Evolutionary conservation across 1,140 invertebrate genomes (phyloP).

Genomic region (Gryllus bimaculatus): DNA sequence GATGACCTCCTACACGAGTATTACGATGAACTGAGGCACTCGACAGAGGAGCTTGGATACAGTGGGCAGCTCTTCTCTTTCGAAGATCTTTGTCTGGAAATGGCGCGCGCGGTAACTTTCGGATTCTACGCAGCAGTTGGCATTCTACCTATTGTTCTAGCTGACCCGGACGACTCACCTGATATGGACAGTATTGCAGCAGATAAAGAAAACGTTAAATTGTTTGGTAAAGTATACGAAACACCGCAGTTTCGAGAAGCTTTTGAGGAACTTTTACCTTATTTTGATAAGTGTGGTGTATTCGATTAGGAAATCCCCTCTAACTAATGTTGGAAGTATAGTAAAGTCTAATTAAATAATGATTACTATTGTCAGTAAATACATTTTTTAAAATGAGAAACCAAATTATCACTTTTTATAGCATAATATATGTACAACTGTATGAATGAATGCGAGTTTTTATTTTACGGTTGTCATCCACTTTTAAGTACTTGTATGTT

Average conservation of each 20-base stretch:
- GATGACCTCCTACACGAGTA: too few relatives aligned
- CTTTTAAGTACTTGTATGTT: too few relatives aligned
- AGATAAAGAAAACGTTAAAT: not conserved
- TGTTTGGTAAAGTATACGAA: not conserved
- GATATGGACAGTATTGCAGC: not conserved
- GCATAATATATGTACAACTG: too few relatives aligned
- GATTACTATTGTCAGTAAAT: too few relatives aligned
- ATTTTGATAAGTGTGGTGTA: conserved; percentile 7
- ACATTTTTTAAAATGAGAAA: too few relatives aligned
- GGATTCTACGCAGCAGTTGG: conserved; percentile 12
- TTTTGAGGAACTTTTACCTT: not conserved
- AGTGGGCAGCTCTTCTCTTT: not conserved
- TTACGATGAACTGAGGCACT: conserved; percentile 11
- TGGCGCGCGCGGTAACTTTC: conserved; percentile 14
- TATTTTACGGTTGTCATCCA: too few relatives aligned
- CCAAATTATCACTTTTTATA: too few relatives aligned
- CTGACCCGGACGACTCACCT: not conserved
- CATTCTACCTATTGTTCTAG: conserved; percentile 11
- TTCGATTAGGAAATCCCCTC: too few relatives aligned
- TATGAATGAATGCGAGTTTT: too few relatives aligned
- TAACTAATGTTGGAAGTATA: too few relatives aligned
- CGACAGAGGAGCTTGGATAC: not conserved
- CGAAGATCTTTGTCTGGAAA: conserved; percentile 8
- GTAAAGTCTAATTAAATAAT: too few relatives aligned
- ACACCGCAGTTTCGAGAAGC: not conserved